Base-by-base conservation (phyloP, 2,113 vertebrate genomes). In the Macrotis lagotis region DNA sequence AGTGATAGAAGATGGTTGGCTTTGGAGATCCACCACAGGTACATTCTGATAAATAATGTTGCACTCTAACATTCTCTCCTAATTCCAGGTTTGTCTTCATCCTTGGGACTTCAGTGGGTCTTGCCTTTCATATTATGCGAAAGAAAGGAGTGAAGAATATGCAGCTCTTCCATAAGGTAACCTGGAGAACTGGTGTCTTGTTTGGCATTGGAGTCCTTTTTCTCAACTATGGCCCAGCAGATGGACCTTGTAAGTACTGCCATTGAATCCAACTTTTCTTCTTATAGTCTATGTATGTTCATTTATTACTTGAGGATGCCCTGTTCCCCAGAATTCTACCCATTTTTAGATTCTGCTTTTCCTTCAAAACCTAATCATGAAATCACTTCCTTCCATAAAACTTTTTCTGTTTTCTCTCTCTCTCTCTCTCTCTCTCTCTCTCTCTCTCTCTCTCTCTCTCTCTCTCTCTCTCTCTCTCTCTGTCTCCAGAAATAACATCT, bases 221-320 rank as follows among this genome's bases (percentile, higher is more conserved):
- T 92, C 95, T 99, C 91, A 98, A 99, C 97, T 99, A 98, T 96
- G 98, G 98, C 95, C 98, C 98, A 24, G 97, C 93, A 95, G 98
- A 98, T 89, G 98, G 98, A 25, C 98, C 97, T 59, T 59, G 98
- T 99, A 97, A 95, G 98, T 97, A 48, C 25, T 90, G 89, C 89
- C 89, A 83, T 24, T 44, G 16, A 83, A 19, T 83, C n/a, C 14
- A n/a, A n/a, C n/a, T n/a, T n/a, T 55, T 28, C 10, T 44, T 19
- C 44, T 44, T n/a, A 37, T 83, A n/a, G n/a, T 44, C n/a, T 83
- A 24, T 14, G 14, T 83, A 16, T 83, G 0, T 83, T 83, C 24
- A 83, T 44, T 44, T 5, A 44, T n/a, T 22, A 83, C 19, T 83
- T 83, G n/a, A 44, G 26, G 44, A 44, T n/a, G n/a, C 37, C 66